Percentiles rank a stretch among this genome's conserved stretches.
Evolutionary conservation across 2,888 invertebrate genomes (phyloP).

Genomic region (Quadriops clusia): DNA sequence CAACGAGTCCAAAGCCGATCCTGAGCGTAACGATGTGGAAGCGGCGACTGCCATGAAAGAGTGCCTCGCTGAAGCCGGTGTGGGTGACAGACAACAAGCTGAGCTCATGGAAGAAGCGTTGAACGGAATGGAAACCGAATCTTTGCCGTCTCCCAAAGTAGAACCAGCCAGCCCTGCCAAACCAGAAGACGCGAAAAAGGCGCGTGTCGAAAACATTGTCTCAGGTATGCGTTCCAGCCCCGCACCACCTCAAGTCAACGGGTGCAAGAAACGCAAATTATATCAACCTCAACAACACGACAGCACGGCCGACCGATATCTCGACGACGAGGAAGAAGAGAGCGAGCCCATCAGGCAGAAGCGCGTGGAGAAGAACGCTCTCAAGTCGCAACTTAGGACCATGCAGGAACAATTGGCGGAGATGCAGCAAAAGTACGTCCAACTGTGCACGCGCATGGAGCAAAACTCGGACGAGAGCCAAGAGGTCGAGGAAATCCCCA

Average conservation of each 20-base stretch:
- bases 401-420: constrained; percentile 83
- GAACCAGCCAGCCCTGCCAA: constrained; percentile 48
- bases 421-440: constrained; percentile 85
- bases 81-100: constrained; percentile 38
- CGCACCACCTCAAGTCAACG: constrained; percentile 71
- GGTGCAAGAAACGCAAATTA: constrained; percentile 90
- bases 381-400: constrained; percentile 73
- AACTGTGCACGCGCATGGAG: constrained; percentile 76
- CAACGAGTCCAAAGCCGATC: constrained; percentile 39
- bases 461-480: constrained; percentile 65
- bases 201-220: constrained; percentile 90
- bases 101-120: constrained; percentile 49
- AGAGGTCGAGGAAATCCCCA: constrained; percentile 61
- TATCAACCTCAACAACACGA: constrained; percentile 93
- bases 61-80: constrained; percentile 50
- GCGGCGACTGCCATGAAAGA: constrained; percentile 39
- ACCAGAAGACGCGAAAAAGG: constrained; percentile 69
- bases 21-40: constrained; percentile 21
- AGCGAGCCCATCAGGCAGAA: constrained; percentile 72
- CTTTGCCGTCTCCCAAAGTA: constrained; percentile 45
- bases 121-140: constrained; percentile 48
- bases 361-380: constrained; percentile 73
- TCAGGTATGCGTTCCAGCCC: constrained; percentile 86
- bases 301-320: constrained; percentile 50
- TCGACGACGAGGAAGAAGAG: constrained; percentile 64